Percentiles rank a stretch among this genome's conserved stretches.
These are phyloP conservation scores for Pongo pygmaeus DNA, from an alignment of 2,113 vertebrate species.

Conservation along the genomic window DNA sequence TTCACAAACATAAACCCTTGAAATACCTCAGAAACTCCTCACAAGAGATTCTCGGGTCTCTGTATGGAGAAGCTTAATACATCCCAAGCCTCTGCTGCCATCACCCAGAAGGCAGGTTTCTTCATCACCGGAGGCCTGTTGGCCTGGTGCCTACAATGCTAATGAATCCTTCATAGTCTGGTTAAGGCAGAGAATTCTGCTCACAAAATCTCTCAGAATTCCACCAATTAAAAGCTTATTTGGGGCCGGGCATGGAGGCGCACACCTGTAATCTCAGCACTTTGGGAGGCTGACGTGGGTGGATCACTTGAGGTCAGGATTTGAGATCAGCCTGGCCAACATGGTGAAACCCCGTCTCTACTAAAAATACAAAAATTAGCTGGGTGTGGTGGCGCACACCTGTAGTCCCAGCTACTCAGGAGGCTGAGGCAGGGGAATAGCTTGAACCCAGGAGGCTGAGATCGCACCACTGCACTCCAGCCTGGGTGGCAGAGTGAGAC, in stretches of 20 bases:
- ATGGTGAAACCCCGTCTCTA: no score
- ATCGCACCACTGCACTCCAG: no score
- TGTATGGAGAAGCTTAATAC: not conserved
- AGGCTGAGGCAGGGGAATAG: no score
- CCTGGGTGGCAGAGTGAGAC: no score
- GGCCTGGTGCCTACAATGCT: not conserved
- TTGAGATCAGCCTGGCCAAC: no score
- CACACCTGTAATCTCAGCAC: no score
- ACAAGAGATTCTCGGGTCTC: not conserved
- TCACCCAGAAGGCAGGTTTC: not conserved
- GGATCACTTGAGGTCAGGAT: no score
- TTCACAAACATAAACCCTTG: not conserved
- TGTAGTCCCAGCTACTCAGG: no score
- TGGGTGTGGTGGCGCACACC: no score
- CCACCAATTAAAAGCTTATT: not conserved
- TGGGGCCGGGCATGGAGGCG: not conserved
- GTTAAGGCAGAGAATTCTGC: not conserved
- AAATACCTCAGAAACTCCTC: not conserved
- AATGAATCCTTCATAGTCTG: not conserved
- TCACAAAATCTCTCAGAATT: slow-evolving; percentile 26
- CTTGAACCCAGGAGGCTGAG: no score
- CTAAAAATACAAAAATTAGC: no score
- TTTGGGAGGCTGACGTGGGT: no score
- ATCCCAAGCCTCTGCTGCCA: not conserved
- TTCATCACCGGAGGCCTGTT: not conserved